Evolutionary conservation across 2,797 vertebrate species (phyloP).

Genomic region (Myiothlypis chrysogaster): DNA sequence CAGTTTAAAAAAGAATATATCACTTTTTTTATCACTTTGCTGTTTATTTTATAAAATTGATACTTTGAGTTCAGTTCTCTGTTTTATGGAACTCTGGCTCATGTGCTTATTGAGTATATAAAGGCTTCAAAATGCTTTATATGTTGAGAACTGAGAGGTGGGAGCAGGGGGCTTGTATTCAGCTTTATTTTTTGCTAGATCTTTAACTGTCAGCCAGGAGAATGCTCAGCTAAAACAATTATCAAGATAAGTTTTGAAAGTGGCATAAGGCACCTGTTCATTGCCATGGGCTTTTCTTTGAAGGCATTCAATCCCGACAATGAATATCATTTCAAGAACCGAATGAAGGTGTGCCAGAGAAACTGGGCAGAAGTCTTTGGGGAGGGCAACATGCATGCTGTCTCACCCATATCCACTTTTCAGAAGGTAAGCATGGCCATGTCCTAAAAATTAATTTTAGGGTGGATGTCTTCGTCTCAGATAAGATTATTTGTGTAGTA

Average conservation of each 20-base stretch:
- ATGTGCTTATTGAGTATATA: background rate
- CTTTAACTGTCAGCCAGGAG: background rate
- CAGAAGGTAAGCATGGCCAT: conserved; percentile 81
- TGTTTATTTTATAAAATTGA: background rate
- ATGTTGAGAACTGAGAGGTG: background rate
- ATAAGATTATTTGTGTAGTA: background rate
- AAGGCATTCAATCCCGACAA: conserved; percentile 98
- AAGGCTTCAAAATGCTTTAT: background rate
- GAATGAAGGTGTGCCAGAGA: conserved; percentile 96
- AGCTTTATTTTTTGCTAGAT: background rate
- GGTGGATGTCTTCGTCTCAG: background rate
- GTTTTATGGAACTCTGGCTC: background rate
- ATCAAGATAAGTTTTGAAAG: background rate
- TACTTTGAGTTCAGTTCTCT: background rate
- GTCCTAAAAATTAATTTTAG: background rate
- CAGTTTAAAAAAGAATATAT: background rate
- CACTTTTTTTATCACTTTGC: background rate
- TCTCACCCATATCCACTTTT: conserved; percentile 90
- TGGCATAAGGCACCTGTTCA: background rate
- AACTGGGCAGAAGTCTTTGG: conserved; percentile 98
- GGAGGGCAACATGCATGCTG: conserved; percentile 93
- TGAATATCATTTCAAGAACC: conserved; percentile 99
- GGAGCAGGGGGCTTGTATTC: background rate
- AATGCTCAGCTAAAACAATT: background rate
- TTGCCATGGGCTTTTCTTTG: conserved; percentile 9